Base-by-base conservation (phyloP, 2,113 vertebrate genomes). In the Progne subis region DNA sequence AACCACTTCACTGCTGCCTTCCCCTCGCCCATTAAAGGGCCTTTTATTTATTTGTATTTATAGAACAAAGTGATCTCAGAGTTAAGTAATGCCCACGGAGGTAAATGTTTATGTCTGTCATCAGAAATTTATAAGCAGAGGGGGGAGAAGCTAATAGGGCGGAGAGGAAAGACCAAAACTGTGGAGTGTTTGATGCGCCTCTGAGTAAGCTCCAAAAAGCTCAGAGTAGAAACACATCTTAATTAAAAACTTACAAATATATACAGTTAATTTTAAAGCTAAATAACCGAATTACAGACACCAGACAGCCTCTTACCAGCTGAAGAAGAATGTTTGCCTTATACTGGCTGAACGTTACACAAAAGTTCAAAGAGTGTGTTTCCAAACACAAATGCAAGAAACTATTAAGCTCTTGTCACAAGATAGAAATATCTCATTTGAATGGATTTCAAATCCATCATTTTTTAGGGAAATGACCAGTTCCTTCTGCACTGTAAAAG, bases 1-100 rank as follows among this genome's bases (percentile, higher is more conserved):
- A 98, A 98, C 98, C 95, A 88, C 96, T 97, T 98, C 95, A 6
- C 95, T 97, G 97, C 98, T 91, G 44, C 81, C 92, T 64, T 79
- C 94, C 83, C 82, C 90, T 49, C 81, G 15, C 90, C 96, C 96
- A 96, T 96, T 96, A 97, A 92, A 97, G 93, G 72, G 85, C 15
- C 25, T 86, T 59, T 31, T 95, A 94, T 97, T 97, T 97, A 96
- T 98, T 97, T 97, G 96, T 95, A 97, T 97, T 97, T 95, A 86
- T 93, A 96, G 94, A 92, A 95, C 84, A 88, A 94, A 97, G 95
- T 91, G 96, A 97, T 95, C 95, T 97, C 96, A 93, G 88, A 96
- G 96, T 95, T 87, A 96, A 94, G 96, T 94, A 92, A 97, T 96
- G 97, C 84, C 95, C 47, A 85, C 23, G 78, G 92, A 97, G 82